These are phyloP conservation scores for Oscheius sp. DNA, from an alignment of 2,888 invertebrate genomes.

Conservation along the genomic window DNA sequence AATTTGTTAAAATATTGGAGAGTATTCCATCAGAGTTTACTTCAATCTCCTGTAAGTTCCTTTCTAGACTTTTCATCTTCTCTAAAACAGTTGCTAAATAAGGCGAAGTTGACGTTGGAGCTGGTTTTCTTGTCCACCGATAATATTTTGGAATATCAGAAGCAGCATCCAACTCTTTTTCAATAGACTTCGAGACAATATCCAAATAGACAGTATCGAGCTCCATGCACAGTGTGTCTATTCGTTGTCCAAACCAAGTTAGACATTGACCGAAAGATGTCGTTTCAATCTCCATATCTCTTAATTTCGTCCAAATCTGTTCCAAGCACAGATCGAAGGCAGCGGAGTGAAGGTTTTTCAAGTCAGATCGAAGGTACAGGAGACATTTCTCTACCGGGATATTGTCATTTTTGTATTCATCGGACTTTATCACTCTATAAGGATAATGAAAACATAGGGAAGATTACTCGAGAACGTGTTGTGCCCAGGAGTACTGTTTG, in stretches of 20 bases:
- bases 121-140: conserved; percentile 70
- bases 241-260: conserved; percentile 34
- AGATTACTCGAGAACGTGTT: conserved; percentile 35
- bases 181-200: conserved; percentile 23
- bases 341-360: conserved; percentile 28
- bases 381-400: conserved; percentile 27
- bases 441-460: neutral
- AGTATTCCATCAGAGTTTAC: conserved; percentile 30
- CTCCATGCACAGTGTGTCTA: conserved; percentile 33
- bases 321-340: conserved; percentile 50
- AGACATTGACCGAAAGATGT: conserved; percentile 56
- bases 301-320: conserved; percentile 46
- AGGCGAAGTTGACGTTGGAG: conserved; percentile 82
- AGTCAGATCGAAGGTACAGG: conserved; percentile 23
- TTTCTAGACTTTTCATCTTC: conserved; percentile 12
- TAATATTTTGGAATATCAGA: conserved; percentile 82
- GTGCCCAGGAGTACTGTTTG: conserved; percentile 75
- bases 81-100: conserved; percentile 73
- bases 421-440: neutral
- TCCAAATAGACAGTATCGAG: conserved; percentile 33
- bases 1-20: neutral
- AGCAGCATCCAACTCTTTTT: conserved; percentile 73
- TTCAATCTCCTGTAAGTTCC: conserved; percentile 14
- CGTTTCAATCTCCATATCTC: conserved; percentile 54
- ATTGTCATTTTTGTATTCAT: neutral